phyloP scores from a whole-genome alignment of 1,140 invertebrate species.

The Drosophila lacteicornis region DNA sequence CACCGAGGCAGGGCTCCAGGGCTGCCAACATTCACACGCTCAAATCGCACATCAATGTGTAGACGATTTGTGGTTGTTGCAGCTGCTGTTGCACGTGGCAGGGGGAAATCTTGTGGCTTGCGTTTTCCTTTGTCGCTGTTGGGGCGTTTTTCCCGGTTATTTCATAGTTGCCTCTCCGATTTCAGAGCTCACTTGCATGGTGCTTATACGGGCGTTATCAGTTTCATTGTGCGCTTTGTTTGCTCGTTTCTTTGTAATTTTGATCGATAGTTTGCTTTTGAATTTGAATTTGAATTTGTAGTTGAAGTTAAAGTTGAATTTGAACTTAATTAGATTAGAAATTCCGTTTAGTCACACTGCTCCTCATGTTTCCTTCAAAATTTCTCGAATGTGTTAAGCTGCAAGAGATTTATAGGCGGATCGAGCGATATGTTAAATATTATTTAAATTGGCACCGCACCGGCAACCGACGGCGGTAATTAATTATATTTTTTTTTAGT shows the following conservation, averaged over 20 bases:
- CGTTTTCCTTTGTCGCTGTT: constrained; percentile 28
- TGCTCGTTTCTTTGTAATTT: constrained; percentile 44
- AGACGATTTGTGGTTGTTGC: constrained; percentile 69
- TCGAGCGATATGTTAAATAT: constrained; percentile 25
- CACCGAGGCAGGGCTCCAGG: constrained; percentile 85
- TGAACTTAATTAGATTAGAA: constrained; percentile 33
- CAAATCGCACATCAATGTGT: constrained; percentile 78
- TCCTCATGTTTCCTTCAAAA: constrained; percentile 49
- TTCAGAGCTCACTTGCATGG: constrained; percentile 44
- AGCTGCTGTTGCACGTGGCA: constrained; percentile 38
- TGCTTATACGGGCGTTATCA: constrained; percentile 67
- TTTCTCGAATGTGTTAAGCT: constrained; percentile 43
- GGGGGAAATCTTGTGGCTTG: constrained; percentile 28
- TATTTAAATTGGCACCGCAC: constrained; percentile 38
- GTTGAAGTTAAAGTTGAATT: constrained; percentile 22
- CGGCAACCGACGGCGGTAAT: constrained; percentile 28
- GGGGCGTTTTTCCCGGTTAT: constrained; percentile 40
- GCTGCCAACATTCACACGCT: constrained; percentile 85
- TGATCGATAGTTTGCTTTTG: constrained; percentile 51
- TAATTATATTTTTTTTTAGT: constrained; percentile 42
- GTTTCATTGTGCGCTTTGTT: constrained; percentile 69
- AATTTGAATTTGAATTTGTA: constrained; percentile 37
- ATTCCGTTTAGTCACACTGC: constrained; percentile 48
- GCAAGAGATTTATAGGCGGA: constrained; percentile 44
- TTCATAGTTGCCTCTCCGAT: constrained; percentile 37